Conservation (phyloP, 2,113 vertebrate genomes). For the Lepisosteus oculatus region DNA sequence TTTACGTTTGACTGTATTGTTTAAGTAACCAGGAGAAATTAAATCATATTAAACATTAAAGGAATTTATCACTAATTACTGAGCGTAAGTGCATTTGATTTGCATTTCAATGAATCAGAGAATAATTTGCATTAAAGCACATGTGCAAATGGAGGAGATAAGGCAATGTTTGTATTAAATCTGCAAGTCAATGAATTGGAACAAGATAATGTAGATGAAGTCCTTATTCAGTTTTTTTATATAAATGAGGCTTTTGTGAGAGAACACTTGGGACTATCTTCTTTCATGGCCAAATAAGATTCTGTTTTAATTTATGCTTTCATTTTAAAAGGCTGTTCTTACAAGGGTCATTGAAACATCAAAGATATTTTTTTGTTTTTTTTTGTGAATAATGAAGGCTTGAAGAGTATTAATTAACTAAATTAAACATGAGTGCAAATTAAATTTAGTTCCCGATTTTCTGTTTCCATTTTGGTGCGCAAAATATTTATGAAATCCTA, state of each 20-base stretch:
- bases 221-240: constrained; percentile 43
- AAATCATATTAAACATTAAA: constrained; percentile 29
- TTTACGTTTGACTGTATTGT: neutral
- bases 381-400: constrained; percentile 74
- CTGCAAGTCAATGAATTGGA: constrained; percentile 37
- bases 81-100: constrained; percentile 30
- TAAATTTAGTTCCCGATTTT: constrained; percentile 74
- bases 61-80: constrained; percentile 34
- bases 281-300: constrained; percentile 56
- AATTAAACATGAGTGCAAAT: constrained; percentile 71
- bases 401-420: constrained; percentile 80
- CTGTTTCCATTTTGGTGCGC: constrained; percentile 64
- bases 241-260: constrained; percentile 46
- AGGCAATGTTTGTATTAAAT: constrained; percentile 35
- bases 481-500: no score
- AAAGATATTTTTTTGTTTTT: constrained; percentile 63
- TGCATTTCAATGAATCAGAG: constrained; percentile 38
- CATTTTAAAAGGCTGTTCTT: constrained; percentile 62
- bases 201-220: constrained; percentile 36
- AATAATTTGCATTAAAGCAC: constrained; percentile 37
- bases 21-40: constrained; percentile 23
- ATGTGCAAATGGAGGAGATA: constrained; percentile 37
- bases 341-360: constrained; percentile 67
- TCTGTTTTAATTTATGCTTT: constrained; percentile 65
- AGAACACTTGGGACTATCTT: constrained; percentile 48